Conservation (phyloP, 2,113 vertebrate genomes). For the Notarius quadriscutis region DNA sequence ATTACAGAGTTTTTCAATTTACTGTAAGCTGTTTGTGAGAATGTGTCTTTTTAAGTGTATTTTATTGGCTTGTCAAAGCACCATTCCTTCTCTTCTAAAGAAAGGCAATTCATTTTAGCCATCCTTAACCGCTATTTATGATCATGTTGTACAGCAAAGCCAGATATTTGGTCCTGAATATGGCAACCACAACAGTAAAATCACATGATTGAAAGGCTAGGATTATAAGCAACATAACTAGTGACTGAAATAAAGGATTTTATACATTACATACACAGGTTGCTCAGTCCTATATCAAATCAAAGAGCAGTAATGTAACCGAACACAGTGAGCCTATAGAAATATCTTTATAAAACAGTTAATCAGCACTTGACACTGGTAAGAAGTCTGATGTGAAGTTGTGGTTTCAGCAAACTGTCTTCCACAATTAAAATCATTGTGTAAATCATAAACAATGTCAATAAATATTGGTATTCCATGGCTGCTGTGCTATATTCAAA, state of each 20-base stretch:
- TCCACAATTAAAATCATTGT: neutral
- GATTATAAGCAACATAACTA: neutral
- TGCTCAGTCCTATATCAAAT: neutral
- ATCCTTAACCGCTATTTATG: neutral
- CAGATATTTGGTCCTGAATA: neutral
- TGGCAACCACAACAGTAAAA: neutral
- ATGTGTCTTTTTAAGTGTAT: neutral
- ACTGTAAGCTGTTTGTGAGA: neutral
- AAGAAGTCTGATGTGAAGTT: neutral
- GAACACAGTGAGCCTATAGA: neutral
- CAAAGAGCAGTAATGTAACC: neutral
- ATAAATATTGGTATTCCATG: neutral
- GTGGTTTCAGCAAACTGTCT: neutral
- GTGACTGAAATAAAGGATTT: neutral
- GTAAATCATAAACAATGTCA: neutral
- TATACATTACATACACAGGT: neutral
- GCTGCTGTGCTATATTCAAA: neutral
- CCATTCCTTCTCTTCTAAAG: neutral
- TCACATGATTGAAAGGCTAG: too few species aligned
- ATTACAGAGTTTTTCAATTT: neutral
- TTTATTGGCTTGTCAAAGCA: neutral
- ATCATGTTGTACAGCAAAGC: neutral
- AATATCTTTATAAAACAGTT: neutral
- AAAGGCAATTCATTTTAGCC: neutral
- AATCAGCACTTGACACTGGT: neutral